These are phyloP conservation scores for Scophthalmus maximus DNA, from an alignment of 2,113 vertebrate species.

Conservation along the genomic window DNA sequence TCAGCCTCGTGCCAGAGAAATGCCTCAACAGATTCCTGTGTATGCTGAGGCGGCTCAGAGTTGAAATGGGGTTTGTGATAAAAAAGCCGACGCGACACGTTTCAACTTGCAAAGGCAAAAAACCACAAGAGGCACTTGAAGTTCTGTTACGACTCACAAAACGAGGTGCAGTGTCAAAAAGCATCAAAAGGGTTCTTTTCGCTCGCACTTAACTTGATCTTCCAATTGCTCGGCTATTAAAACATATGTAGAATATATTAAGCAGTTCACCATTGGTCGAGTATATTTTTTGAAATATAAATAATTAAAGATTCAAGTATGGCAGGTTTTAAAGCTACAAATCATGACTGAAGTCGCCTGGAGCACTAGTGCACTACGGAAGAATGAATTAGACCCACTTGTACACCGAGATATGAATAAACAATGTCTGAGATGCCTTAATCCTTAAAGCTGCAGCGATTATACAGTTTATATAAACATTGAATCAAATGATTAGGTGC, in stretches of 20 bases:
- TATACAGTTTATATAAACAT: not conserved
- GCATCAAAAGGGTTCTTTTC: conserved; percentile 20
- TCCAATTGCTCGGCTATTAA: conserved; percentile 35
- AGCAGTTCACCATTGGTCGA: conserved; percentile 53
- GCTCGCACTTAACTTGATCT: conserved; percentile 15
- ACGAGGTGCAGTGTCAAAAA: conserved; percentile 11
- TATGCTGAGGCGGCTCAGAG: conserved; percentile 4
- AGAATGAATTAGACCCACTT: conserved; percentile 29
- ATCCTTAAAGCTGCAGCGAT: conserved; percentile 1
- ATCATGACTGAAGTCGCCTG: conserved; percentile 33
- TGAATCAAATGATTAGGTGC: no score
- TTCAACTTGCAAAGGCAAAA: conserved; percentile 11
- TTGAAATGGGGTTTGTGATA: not conserved
- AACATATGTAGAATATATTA: conserved; percentile 58
- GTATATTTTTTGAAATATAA: conserved; percentile 63
- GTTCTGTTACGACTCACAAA: conserved; percentile 42
- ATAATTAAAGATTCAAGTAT: conserved; percentile 83
- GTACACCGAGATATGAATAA: conserved; percentile 25
- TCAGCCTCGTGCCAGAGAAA: not conserved
- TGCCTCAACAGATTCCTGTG: conserved; percentile 28
- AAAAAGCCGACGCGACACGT: not conserved
- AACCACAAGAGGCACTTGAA: conserved; percentile 48
- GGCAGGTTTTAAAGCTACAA: conserved; percentile 80
- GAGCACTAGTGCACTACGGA: conserved; percentile 45
- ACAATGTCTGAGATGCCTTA: not conserved